Evolutionary conservation across 2,888 invertebrate species (phyloP).

Genomic region (Homarus gammarus): DNA sequence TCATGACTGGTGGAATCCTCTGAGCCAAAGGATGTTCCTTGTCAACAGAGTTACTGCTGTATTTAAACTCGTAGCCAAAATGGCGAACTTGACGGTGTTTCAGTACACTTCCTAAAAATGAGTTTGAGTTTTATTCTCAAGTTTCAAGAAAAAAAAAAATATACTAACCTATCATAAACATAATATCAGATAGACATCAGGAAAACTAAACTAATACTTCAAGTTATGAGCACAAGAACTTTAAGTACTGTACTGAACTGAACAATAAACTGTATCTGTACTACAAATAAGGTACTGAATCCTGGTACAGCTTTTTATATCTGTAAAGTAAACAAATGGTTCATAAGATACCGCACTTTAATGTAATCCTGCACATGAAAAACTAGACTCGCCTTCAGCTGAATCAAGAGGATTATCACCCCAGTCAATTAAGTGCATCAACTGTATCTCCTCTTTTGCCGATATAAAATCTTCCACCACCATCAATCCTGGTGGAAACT

Average conservation of each 20-base stretch:
- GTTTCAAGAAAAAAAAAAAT: no score
- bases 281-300: no score
- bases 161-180: no score
- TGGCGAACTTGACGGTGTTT: constrained; percentile 87
- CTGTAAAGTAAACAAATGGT: no score
- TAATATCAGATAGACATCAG: no score
- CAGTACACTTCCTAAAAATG: constrained; percentile 57
- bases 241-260: no score
- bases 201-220: no score
- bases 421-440: constrained; percentile 71
- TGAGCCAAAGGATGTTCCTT: constrained; percentile 84
- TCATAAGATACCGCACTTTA: no score
- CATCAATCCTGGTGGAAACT: constrained; percentile 64
- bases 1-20: constrained; percentile 86
- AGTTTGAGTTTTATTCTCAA: background rate
- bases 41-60: constrained; percentile 92
- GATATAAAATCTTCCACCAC: constrained; percentile 68
- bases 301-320: no score
- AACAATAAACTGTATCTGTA: no score
- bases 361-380: background rate
- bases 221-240: no score
- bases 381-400: constrained; percentile 63
- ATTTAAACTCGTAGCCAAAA: constrained; percentile 94
- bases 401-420: constrained; percentile 10
- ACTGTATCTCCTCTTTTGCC: constrained; percentile 55